phyloP scores from a whole-genome alignment of 2,888 invertebrate species.

The Smittia aterrima region DNA sequence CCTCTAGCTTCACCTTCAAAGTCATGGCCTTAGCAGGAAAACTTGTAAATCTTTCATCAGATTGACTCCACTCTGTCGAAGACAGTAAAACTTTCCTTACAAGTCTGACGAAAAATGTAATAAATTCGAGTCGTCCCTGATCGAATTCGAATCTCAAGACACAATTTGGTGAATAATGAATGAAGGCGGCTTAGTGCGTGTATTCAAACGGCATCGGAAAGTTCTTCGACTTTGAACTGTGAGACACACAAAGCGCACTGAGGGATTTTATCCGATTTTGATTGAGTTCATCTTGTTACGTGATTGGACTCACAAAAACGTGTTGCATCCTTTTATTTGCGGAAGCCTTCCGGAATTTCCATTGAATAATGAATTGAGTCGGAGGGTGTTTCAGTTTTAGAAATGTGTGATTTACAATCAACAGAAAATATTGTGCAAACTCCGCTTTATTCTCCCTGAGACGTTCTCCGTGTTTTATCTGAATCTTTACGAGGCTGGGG shows the following conservation, averaged over 20 bases:
- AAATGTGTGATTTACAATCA: slow-evolving; percentile 14
- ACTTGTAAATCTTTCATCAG: too few relatives aligned
- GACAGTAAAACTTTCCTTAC: background rate
- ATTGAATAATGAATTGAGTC: slow-evolving; percentile 1
- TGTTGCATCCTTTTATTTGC: slow-evolving; percentile 22
- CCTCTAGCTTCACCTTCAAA: too few relatives aligned
- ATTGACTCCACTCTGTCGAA: too few relatives aligned
- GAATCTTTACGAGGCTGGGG: background rate
- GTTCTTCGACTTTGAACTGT: background rate
- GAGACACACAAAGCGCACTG: slow-evolving; percentile 16
- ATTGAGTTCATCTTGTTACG: slow-evolving; percentile 27
- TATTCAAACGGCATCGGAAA: background rate
- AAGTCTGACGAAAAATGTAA: background rate
- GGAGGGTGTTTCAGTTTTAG: slow-evolving; percentile 11
- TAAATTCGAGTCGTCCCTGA: background rate
- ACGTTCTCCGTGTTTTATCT: background rate
- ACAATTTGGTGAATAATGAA: slow-evolving; percentile 25
- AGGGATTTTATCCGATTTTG: slow-evolving; percentile 23
- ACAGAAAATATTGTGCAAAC: background rate
- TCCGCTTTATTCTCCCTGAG: background rate
- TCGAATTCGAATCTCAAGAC: slow-evolving; percentile 17
- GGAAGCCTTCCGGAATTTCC: slow-evolving; percentile 14
- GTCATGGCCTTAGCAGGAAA: too few relatives aligned
- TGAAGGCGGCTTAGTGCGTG: background rate
- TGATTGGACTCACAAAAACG: slow-evolving; percentile 11